phyloP scores from a whole-genome alignment of 2,113 vertebrate genomes.

The Saimiri boliviensis region DNA sequence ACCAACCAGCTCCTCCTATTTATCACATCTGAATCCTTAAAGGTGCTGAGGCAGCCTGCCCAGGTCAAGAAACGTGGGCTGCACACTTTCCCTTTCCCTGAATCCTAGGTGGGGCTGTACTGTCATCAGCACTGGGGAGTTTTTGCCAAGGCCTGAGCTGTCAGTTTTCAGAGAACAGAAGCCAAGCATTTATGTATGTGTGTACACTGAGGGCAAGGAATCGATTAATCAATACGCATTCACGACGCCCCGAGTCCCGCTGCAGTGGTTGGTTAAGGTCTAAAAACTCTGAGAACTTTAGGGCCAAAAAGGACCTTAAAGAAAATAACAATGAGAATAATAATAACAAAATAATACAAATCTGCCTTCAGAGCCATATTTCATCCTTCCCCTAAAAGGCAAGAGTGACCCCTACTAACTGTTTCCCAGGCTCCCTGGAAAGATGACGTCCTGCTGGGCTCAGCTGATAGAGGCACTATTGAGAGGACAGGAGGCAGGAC shows the following conservation, averaged over 20 bases:
- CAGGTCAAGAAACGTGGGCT: neutral
- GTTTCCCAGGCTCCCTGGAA: neutral
- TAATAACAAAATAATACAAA: neutral
- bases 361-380: neutral
- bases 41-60: slow-evolving; percentile 14
- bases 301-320: neutral
- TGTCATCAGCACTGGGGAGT: neutral
- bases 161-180: slow-evolving; percentile 53
- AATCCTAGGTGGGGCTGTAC: neutral
- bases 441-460: neutral
- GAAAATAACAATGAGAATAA: neutral
- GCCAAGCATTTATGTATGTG: slow-evolving; percentile 37
- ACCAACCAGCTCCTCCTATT: neutral
- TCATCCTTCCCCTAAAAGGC: neutral
- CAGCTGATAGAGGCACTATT: neutral
- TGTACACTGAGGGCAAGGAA: neutral
- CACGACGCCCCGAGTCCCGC: neutral
- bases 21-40: neutral
- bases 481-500: neutral
- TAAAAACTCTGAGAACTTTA: slow-evolving; percentile 25
- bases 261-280: neutral
- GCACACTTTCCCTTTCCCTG: neutral
- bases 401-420: neutral
- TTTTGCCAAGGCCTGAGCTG: slow-evolving; percentile 57
- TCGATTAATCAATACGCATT: slow-evolving; percentile 69